Evolutionary conservation across 2,888 invertebrate species (phyloP).

Genomic region (Phalera bucephala): DNA sequence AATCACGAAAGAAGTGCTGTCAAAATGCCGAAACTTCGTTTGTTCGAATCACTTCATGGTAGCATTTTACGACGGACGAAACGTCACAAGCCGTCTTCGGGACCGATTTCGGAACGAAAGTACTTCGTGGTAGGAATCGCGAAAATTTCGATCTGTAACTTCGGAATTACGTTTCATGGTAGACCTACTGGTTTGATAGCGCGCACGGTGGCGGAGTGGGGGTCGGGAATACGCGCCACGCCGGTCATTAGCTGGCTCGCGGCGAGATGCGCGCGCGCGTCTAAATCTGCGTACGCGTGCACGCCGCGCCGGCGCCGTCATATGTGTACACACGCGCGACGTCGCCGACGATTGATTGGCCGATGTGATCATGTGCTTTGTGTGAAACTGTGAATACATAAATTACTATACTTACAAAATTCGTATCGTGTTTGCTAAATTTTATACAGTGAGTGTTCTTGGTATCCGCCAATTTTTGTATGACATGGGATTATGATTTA

Average conservation of each 20-base stretch:
- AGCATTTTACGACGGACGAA: too few species aligned
- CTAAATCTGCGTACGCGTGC: conserved; percentile 48
- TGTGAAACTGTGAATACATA: conserved; percentile 29
- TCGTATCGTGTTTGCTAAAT: not conserved
- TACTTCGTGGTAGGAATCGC: too few species aligned
- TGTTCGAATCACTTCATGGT: too few species aligned
- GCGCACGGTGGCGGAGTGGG: conserved; percentile 73
- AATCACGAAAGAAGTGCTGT: too few species aligned
- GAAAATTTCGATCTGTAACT: too few species aligned
- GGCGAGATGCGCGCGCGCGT: conserved; percentile 71
- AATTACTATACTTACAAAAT: too few species aligned
- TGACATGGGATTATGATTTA: conserved; percentile 15
- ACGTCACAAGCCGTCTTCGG: too few species aligned
- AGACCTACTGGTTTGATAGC: conserved; percentile 83
- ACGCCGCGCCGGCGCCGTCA: conserved; percentile 16
- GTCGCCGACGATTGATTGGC: conserved; percentile 40
- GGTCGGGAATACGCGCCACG: conserved; percentile 79
- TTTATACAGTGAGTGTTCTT: too few species aligned
- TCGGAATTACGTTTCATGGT: too few species aligned
- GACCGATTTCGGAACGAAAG: too few species aligned
- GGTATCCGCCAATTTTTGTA: too few species aligned
- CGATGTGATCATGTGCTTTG: conserved; percentile 43
- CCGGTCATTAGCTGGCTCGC: conserved; percentile 77
- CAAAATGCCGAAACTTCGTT: too few species aligned
- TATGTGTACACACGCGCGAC: conserved; percentile 25